Conservation (phyloP, 2,888 invertebrate species). For the Acheta domesticus region DNA sequence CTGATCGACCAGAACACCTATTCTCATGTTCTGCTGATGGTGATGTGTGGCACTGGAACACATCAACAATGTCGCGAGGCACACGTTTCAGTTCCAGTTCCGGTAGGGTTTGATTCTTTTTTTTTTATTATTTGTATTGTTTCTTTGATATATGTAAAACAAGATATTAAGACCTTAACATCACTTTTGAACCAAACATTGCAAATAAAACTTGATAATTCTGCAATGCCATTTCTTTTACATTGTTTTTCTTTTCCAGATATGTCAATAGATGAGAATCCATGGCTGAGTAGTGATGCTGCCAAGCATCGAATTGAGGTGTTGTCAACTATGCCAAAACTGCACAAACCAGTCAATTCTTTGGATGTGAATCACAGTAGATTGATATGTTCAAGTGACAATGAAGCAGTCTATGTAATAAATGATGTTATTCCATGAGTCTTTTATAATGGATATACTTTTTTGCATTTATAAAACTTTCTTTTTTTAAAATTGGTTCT, state of each 20-base stretch:
- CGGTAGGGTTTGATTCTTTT: conserved; percentile 18
- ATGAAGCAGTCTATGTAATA: conserved; percentile 81
- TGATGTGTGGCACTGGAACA: conserved; percentile 88
- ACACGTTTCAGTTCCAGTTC: conserved; percentile 22
- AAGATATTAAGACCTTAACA: too few species aligned
- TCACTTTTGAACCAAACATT: too few species aligned
- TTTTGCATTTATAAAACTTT: background rate
- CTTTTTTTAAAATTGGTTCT: background rate
- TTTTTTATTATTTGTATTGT: background rate
- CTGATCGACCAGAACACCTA: conserved; percentile 76
- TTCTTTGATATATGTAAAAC: background rate
- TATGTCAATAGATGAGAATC: conserved; percentile 46
- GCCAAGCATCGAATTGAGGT: conserved; percentile 65
- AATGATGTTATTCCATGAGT: conserved; percentile 50
- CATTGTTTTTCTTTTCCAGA: conserved; percentile 27
- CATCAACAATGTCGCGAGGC: conserved; percentile 47
- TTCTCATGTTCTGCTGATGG: conserved; percentile 78
- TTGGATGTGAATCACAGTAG: conserved; percentile 72
- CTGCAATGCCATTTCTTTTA: too few species aligned
- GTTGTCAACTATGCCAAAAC: conserved; percentile 66
- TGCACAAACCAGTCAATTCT: conserved; percentile 77
- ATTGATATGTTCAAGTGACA: conserved; percentile 80
- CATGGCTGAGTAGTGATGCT: conserved; percentile 67
- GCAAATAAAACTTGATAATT: background rate
- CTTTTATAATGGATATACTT: too few species aligned